Conservation (phyloP, 37 sponge, comb jelly and placozoan species). For the Petrosia ficiformis region DNA sequence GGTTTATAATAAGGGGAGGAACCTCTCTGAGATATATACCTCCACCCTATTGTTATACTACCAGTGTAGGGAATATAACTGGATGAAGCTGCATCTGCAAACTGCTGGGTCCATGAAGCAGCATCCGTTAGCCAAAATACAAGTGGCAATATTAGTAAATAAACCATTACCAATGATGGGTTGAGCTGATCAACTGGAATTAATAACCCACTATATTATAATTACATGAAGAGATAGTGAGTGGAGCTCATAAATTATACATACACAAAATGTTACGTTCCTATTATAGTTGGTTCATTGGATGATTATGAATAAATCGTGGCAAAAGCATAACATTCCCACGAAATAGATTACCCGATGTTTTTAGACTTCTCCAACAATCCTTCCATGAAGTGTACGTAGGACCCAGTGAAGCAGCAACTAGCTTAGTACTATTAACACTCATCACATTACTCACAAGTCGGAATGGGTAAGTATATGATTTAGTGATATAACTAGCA, state of each 20-base stretch:
- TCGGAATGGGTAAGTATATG: constrained; percentile 40
- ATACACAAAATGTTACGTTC: too few species aligned
- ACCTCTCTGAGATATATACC: background rate
- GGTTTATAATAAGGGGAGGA: background rate
- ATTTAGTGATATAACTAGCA: constrained; percentile 28
- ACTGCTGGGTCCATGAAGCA: constrained; percentile 32
- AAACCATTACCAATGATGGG: background rate
- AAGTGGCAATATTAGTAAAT: background rate
- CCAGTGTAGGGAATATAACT: constrained; percentile 11
- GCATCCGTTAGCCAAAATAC: background rate
- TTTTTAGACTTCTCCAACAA: constrained; percentile 30
- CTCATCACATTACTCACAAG: constrained; percentile 41
- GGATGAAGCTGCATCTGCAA: constrained; percentile 25
- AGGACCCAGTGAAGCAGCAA: constrained; percentile 12
- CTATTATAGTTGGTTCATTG: background rate
- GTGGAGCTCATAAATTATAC: too few species aligned
- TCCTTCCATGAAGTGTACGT: constrained; percentile 22
- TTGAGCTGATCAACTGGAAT: background rate
- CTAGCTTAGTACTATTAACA: constrained; percentile 29
- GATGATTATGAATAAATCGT: constrained; percentile 26
- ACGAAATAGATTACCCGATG: constrained; percentile 10
- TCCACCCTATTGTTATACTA: constrained; percentile 5
- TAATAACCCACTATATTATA: too few species aligned
- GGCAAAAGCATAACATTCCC: constrained; percentile 37
- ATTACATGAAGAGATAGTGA: too few species aligned